Percentiles rank a stretch among this genome's conserved stretches.
phyloP scores from a whole-genome alignment of 2,797 vertebrate genomes.

The Myiotriccus ornatus region DNA sequence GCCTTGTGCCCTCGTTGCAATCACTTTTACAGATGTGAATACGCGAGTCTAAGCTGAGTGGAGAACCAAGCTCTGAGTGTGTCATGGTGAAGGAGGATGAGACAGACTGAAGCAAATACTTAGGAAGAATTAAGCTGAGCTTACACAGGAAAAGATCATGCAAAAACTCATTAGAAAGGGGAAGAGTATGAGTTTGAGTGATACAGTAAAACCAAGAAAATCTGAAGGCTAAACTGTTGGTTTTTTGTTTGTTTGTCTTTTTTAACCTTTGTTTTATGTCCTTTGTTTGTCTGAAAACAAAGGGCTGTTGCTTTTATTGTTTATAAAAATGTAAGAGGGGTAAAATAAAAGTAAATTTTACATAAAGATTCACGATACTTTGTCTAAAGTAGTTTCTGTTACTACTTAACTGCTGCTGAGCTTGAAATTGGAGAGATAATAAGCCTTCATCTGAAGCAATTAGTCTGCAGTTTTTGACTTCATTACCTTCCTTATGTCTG shows the following conservation, averaged over 20 bases:
- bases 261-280: neutral
- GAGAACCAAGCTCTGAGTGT: neutral
- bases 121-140: neutral
- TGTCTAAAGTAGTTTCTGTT: neutral
- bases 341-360: neutral
- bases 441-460: constrained; percentile 14
- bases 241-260: neutral
- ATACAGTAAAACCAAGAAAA: neutral
- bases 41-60: neutral
- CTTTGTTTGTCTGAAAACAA: neutral
- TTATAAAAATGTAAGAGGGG: neutral
- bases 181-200: neutral
- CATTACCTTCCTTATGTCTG: constrained; percentile 12
- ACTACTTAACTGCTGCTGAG: neutral
- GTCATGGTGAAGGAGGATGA: neutral
- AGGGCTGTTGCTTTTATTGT: neutral
- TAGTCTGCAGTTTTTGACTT: constrained; percentile 45
- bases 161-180: neutral
- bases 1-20: fast-evolving
- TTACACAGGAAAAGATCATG: neutral
- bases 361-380: neutral
- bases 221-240: neutral
- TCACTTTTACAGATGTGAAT: neutral
- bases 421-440: neutral
- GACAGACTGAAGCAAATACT: neutral